Evolutionary conservation across 2,113 vertebrate species (phyloP).

Genomic region (Puntigrus tetrazona): DNA sequence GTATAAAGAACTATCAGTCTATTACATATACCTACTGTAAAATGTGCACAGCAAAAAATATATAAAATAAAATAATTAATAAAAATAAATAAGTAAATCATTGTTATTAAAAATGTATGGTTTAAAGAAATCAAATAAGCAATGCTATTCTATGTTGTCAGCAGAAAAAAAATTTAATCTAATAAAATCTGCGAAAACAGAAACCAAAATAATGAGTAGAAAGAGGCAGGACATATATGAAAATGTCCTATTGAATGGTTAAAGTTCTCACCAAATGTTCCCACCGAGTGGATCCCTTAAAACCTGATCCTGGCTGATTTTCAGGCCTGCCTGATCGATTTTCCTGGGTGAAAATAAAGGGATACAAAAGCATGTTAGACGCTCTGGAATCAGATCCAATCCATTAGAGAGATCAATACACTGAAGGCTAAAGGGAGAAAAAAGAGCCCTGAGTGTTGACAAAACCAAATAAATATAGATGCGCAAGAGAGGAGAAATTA

Average conservation of each 20-base stretch:
- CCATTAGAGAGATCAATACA: constrained; percentile 95
- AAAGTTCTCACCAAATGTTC: constrained; percentile 35
- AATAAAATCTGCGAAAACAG: background rate
- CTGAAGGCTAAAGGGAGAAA: constrained; percentile 73
- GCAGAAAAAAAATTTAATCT: background rate
- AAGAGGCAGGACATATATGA: background rate
- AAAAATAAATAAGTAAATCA: too few species aligned
- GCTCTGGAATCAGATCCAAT: constrained; percentile 93
- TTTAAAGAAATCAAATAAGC: background rate
- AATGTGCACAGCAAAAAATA: background rate
- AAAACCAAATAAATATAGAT: constrained; percentile 94
- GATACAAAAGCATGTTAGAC: constrained; percentile 86
- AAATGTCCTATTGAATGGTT: constrained; percentile 2
- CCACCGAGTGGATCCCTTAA: constrained; percentile 76
- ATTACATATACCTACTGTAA: background rate
- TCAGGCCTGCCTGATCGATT: constrained; percentile 88
- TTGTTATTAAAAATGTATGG: too few species aligned
- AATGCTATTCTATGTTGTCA: background rate
- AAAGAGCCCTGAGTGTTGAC: constrained; percentile 82
- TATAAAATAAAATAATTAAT: too few species aligned
- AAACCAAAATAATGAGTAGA: background rate
- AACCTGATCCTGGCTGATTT: constrained; percentile 86
- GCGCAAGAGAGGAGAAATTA: constrained; percentile 88
- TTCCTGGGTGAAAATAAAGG: constrained; percentile 84
- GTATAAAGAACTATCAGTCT: background rate